These are phyloP conservation scores for Arenaria interpres DNA, from an alignment of 2,113 vertebrate species.

Conservation along the genomic window DNA sequence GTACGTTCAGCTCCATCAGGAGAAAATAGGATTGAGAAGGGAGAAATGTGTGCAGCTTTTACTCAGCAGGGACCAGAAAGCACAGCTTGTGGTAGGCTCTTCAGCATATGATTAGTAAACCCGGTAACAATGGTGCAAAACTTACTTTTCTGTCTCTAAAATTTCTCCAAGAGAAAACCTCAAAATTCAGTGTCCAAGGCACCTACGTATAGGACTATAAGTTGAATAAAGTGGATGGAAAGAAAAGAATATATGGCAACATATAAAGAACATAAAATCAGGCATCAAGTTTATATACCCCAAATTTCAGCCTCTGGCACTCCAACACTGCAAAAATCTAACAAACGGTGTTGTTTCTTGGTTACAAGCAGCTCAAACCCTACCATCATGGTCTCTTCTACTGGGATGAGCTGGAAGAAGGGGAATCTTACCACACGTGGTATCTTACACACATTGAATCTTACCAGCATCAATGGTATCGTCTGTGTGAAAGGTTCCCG, in stretches of 20 bases:
- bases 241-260: background rate
- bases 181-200: background rate
- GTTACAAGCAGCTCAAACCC: background rate
- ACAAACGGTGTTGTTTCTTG: background rate
- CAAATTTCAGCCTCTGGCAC: background rate
- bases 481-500: background rate
- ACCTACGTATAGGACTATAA: background rate
- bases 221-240: background rate
- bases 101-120: background rate
- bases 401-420: background rate
- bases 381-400: background rate
- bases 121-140: background rate
- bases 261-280: background rate
- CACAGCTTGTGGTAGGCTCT: background rate
- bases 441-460: too few relatives aligned
- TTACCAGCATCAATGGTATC: background rate
- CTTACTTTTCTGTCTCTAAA: background rate
- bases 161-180: background rate
- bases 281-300: rapidly evolving
- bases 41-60: background rate
- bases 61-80: background rate
- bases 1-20: background rate
- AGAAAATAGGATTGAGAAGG: background rate
- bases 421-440: background rate
- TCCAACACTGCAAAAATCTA: background rate